Evolutionary conservation across 2,888 invertebrate genomes (phyloP).

Genomic region (Tachina grossa): DNA sequence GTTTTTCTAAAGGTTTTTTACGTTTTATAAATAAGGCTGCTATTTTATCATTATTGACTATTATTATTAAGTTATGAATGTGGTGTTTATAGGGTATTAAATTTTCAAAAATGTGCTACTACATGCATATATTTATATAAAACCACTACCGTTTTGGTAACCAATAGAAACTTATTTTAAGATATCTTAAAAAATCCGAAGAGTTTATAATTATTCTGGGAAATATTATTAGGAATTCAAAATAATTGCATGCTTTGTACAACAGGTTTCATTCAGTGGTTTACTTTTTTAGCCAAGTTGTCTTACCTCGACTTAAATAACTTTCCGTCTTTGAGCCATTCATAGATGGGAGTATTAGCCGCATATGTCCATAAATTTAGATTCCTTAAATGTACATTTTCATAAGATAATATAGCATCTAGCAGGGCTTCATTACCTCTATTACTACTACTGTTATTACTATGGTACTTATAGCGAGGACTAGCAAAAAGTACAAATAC

Average conservation of each 20-base stretch:
- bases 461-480: slow-evolving; percentile 74
- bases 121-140: neutral
- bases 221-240: too few species aligned
- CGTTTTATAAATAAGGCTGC: too few species aligned
- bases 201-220: too few species aligned
- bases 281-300: neutral
- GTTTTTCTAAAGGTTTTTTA: too few species aligned
- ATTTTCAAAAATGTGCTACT: too few species aligned
- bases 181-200: too few species aligned
- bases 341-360: slow-evolving; percentile 78
- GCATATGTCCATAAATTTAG: slow-evolving; percentile 80
- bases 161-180: too few species aligned
- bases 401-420: slow-evolving; percentile 77
- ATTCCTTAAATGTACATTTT: slow-evolving; percentile 79
- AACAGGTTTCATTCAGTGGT: neutral
- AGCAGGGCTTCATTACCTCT: slow-evolving; percentile 72
- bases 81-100: too few species aligned
- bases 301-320: slow-evolving; percentile 77
- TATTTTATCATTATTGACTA: too few species aligned
- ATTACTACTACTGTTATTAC: slow-evolving; percentile 52
- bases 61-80: too few species aligned
- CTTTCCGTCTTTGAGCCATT: slow-evolving; percentile 78
- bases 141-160: neutral
- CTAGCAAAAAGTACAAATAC: slow-evolving; percentile 80
- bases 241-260: too few species aligned